phyloP scores from a whole-genome alignment of 2,888 invertebrate species.

The Drosophila emarginata region DNA sequence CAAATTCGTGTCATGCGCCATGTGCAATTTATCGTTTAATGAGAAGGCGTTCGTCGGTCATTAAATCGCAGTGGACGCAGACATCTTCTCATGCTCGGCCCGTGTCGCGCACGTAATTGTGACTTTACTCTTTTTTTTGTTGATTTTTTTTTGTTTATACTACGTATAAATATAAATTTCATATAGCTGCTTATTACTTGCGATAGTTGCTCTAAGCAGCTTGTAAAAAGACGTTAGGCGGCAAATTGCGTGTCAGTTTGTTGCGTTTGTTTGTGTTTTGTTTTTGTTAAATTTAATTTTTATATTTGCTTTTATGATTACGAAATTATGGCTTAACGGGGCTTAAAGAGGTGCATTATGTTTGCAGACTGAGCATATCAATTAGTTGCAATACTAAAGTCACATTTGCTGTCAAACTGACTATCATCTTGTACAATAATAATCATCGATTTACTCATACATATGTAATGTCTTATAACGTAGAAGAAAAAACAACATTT shows the following conservation, averaged over 20 bases:
- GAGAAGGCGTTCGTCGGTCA: conserved; percentile 76
- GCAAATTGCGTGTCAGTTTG: conserved; percentile 64
- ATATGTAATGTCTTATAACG: no score
- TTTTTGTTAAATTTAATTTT: conserved; percentile 28
- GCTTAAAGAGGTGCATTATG: conserved; percentile 40
- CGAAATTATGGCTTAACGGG: conserved; percentile 55
- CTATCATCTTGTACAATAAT: neutral
- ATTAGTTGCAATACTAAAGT: conserved; percentile 13
- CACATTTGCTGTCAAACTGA: conserved; percentile 22
- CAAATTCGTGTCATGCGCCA: conserved; percentile 68
- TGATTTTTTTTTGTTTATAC: no score
- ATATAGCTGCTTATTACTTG: conserved; percentile 56
- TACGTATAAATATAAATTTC: conserved; percentile 41
- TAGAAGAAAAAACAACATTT: no score
- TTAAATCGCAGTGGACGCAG: conserved; percentile 55
- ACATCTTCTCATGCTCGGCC: conserved; percentile 14
- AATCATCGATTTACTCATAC: neutral
- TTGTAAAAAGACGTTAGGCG: conserved; percentile 44
- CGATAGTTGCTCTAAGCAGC: conserved; percentile 58
- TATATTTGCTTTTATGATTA: conserved; percentile 6
- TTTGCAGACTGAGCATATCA: conserved; percentile 13
- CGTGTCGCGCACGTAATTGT: conserved; percentile 51
- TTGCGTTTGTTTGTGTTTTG: conserved; percentile 41
- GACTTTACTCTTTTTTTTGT: conserved; percentile 57
- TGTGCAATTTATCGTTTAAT: conserved; percentile 76